Evolutionary conservation across 2,888 invertebrate genomes (phyloP), one percentile per base, ranked within the genome.

Genomic region (Epinotia ramella): DNA sequence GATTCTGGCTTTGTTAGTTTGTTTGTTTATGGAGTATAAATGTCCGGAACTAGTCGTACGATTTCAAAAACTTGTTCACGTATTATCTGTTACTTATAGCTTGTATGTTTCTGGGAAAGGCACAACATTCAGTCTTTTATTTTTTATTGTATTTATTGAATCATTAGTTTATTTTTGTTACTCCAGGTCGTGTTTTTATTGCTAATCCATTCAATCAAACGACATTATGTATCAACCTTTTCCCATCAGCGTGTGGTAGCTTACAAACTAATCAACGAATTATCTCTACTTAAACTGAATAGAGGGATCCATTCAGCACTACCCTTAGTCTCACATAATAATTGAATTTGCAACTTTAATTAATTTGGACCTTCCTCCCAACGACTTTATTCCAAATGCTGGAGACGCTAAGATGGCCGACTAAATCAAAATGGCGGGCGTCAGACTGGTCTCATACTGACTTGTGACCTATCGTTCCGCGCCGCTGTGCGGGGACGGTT

Each of bases 341-440:
- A 68, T 68, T 68, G 40, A 57, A 57, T 68, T 59, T 59, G 57
- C 57, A 68, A 68, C 57, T 44, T 44, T 59, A 59, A 59, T 68
- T 68, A 68, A 68, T 59, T 68, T 11, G 67, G 68, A 44, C 57
- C 68, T 68, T 68, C 68, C 3, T 33, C 40, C 20, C 57, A 40
- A 65, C 49, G 65, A 68, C 68, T 68, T 67, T 44, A 68, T 59
- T 44, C 57, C 57, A 16, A 33, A 18, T 33, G 44, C 44, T 18
- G 63, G 44, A 46, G 16, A 24, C 11, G 24, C 46, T 24, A 16
- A 24, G 16, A 49, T 49, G 9, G 3, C 24, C 24, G 13, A 20
- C 18, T 20, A 16, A 57, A 9, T 16, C 12, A 20, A 65, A 64
- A 20, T 20, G 64, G 1, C 18, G 6, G 46, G 46, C 28, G 40